Conservation (phyloP, 2,888 invertebrate genomes). For the Bellardia pandia region DNA sequence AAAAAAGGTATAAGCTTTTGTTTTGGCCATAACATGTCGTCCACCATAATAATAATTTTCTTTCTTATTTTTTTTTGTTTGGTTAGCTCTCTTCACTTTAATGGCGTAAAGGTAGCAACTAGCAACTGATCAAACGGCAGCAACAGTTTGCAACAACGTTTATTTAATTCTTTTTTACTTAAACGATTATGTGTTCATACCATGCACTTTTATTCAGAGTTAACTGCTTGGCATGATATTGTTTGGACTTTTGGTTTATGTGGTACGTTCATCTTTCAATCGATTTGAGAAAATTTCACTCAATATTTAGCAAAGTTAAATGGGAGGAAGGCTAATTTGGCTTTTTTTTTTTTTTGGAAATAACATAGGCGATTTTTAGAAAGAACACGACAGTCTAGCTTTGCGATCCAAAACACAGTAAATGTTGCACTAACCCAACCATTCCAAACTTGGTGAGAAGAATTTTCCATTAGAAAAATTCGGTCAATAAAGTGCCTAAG, state of each 20-base stretch:
- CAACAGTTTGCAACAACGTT: slow-evolving; percentile 57
- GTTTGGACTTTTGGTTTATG: background rate
- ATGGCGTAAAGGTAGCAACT: slow-evolving; percentile 73
- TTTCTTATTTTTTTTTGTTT: background rate
- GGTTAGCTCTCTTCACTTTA: slow-evolving; percentile 32
- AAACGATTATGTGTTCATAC: slow-evolving; percentile 63
- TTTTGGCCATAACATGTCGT: slow-evolving; percentile 62
- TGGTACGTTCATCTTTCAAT: slow-evolving; percentile 53
- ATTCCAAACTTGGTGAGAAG: no score
- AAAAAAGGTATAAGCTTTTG: slow-evolving; percentile 60
- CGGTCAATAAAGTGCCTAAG: no score
- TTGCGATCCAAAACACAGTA: no score
- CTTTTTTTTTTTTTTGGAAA: no score
- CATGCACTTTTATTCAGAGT: slow-evolving; percentile 40
- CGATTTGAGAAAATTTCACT: slow-evolving; percentile 39
- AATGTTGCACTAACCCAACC: no score
- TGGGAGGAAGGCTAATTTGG: no score
- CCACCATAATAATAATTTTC: slow-evolving; percentile 71
- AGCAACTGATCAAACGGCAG: slow-evolving; percentile 66
- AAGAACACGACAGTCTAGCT: no score
- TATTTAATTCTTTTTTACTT: slow-evolving; percentile 42
- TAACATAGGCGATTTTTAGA: no score
- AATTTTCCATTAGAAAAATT: no score
- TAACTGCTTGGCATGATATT: no score
- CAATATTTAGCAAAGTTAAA: background rate